phyloP scores from a whole-genome alignment of 1,140 invertebrate species.

The Cataglyphis hispanica region DNA sequence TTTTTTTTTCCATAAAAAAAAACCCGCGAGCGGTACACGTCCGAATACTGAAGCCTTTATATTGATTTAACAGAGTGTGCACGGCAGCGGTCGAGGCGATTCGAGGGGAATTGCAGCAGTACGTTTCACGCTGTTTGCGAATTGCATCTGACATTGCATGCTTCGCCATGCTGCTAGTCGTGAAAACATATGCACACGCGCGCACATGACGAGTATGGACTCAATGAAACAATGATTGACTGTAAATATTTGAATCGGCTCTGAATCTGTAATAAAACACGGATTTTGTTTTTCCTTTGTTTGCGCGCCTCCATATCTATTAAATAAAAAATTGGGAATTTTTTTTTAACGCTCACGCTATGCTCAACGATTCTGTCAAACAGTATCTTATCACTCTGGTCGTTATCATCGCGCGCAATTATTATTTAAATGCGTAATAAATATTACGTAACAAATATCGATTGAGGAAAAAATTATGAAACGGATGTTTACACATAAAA shows the following conservation, averaged over 20 bases:
- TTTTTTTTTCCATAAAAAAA: conserved; percentile 17
- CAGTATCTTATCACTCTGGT: not conserved
- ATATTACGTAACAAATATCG: not conserved
- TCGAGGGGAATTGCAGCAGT: conserved; percentile 42
- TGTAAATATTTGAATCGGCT: conserved; percentile 23
- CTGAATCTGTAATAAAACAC: not conserved
- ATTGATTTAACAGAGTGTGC: conserved; percentile 60
- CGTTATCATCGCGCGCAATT: not conserved
- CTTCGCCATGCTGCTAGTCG: conserved; percentile 22
- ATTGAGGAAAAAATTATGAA: not conserved
- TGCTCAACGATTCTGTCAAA: not conserved
- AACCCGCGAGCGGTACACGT: conserved; percentile 6
- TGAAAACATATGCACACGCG: conserved; percentile 2
- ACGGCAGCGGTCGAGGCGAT: conserved; percentile 30
- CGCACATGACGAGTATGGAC: not conserved
- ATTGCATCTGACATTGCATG: conserved; percentile 48
- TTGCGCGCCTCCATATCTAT: not conserved
- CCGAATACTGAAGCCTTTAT: conserved; percentile 32
- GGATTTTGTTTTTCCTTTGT: not conserved
- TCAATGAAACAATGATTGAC: conserved; percentile 33
- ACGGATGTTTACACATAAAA: not conserved
- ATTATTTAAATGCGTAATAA: conserved; percentile 5
- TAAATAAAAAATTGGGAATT: not conserved
- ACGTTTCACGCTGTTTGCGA: conserved; percentile 46
- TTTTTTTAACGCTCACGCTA: not conserved